Evolutionary conservation across 2,888 invertebrate species (phyloP).

Genomic region (Thera britannica): DNA sequence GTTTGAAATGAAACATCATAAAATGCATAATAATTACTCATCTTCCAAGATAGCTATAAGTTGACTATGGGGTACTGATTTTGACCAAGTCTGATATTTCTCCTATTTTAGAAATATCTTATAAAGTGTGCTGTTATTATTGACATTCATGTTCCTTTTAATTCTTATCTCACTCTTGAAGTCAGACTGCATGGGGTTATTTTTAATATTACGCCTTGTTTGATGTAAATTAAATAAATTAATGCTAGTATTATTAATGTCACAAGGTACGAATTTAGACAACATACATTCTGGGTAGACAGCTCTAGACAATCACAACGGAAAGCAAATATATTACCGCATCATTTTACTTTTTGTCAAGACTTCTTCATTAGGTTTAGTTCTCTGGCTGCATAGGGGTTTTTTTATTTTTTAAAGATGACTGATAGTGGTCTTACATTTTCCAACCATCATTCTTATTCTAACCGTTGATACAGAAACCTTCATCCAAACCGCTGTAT

Average conservation of each 20-base stretch:
- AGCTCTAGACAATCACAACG: conserved; percentile 8
- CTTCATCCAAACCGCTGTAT: conserved; percentile 4
- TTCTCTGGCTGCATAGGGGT: neutral
- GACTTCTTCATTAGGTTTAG: too few species aligned
- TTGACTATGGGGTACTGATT: neutral
- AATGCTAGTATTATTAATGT: conserved; percentile 3
- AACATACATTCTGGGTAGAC: conserved; percentile 20
- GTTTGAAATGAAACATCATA: neutral
- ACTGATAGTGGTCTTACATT: neutral
- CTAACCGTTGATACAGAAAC: neutral
- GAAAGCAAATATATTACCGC: conserved; percentile 15
- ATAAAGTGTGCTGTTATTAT: neutral
- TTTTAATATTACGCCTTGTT: neutral
- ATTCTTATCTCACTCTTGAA: too few species aligned
- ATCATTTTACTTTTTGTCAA: neutral
- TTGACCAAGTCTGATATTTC: neutral
- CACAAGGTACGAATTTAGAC: conserved; percentile 25
- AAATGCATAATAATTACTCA: neutral
- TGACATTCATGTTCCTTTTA: too few species aligned
- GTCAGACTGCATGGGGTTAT: too few species aligned
- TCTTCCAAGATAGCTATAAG: neutral
- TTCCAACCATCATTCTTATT: neutral
- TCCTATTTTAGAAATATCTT: neutral
- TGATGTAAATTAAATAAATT: neutral
- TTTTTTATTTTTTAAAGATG: neutral